These are phyloP conservation scores for Betta splendens DNA, from an alignment of 2,797 vertebrate genomes.

Conservation along the genomic window DNA sequence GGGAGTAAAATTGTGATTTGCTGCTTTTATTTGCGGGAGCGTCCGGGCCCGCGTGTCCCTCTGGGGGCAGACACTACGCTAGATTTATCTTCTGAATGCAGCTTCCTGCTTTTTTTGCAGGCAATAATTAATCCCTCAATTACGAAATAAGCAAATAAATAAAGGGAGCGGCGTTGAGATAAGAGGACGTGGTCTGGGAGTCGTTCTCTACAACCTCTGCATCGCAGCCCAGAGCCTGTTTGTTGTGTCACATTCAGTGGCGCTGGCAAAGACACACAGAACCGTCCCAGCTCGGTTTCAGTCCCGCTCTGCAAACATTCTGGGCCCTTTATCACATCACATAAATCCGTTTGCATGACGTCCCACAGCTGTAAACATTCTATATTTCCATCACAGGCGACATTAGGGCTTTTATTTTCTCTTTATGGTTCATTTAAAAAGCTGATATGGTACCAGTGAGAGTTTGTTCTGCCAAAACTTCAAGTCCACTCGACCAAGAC, in stretches of 20 bases:
- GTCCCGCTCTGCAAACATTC: constrained; percentile 25
- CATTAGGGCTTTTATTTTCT: constrained; percentile 15
- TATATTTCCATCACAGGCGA: constrained; percentile 8
- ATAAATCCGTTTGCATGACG: constrained; percentile 45
- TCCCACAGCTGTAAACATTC: constrained; percentile 26
- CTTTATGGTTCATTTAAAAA: constrained; percentile 20
- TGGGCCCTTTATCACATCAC: constrained; percentile 47
- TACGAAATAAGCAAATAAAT: constrained; percentile 34
- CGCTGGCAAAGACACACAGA: constrained; percentile 59
- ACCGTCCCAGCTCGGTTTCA: constrained; percentile 49
- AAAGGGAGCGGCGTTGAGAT: constrained; percentile 62
- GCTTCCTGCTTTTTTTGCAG: constrained; percentile 58
- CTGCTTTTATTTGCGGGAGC: constrained; percentile 53
- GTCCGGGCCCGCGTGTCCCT: constrained; percentile 27
- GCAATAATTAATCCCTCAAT: constrained; percentile 80
- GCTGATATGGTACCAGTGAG: constrained; percentile 2
- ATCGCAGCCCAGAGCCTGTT: constrained; percentile 53
- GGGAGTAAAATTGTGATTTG: constrained; percentile 46
- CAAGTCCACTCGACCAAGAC: constrained; percentile 76
- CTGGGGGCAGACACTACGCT: constrained; percentile 42
- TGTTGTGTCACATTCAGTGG: constrained; percentile 55
- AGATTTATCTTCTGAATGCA: constrained; percentile 80
- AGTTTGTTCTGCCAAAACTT: constrained; percentile 63
- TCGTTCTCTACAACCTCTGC: constrained; percentile 64
- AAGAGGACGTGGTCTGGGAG: constrained; percentile 64